A percentile compares a stretch with the other conserved stretches of the same genome.
phyloP scores from a whole-genome alignment of 2,113 vertebrate genomes.

The Podarcis cretensis region DNA sequence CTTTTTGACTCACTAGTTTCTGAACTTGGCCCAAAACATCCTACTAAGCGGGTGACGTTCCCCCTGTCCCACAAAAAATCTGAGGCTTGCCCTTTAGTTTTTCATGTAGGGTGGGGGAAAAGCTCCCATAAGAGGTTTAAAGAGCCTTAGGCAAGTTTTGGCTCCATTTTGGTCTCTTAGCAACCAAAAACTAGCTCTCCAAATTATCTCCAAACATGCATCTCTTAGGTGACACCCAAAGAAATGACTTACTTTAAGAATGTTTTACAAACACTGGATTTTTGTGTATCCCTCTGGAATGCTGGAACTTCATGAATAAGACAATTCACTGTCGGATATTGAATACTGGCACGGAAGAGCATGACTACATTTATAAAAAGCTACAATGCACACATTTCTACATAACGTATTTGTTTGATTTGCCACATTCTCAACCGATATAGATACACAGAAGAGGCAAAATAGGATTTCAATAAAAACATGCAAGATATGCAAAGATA shows the following conservation, averaged over 20 bases:
- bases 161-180: background rate
- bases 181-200: background rate
- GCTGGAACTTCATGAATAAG: conserved; percentile 16
- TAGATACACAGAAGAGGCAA: no score
- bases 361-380: conserved; percentile 12
- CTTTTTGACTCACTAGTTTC: background rate
- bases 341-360: background rate
- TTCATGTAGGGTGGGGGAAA: background rate
- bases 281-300: background rate
- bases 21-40: background rate
- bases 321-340: rapidly evolving
- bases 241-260: background rate
- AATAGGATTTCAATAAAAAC: no score
- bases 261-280: no score
- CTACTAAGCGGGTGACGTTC: background rate
- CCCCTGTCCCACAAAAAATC: background rate
- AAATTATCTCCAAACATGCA: background rate
- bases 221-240: background rate
- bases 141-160: background rate
- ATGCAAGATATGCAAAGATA: no score
- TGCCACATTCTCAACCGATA: no score
- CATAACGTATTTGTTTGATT: background rate
- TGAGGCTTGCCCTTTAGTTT: background rate
- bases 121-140: background rate
- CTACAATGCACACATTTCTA: background rate